Evolutionary conservation across 2,113 vertebrate species (phyloP), one percentile per base, ranked within the genome.

Genomic region (Trogon melanurus): DNA sequence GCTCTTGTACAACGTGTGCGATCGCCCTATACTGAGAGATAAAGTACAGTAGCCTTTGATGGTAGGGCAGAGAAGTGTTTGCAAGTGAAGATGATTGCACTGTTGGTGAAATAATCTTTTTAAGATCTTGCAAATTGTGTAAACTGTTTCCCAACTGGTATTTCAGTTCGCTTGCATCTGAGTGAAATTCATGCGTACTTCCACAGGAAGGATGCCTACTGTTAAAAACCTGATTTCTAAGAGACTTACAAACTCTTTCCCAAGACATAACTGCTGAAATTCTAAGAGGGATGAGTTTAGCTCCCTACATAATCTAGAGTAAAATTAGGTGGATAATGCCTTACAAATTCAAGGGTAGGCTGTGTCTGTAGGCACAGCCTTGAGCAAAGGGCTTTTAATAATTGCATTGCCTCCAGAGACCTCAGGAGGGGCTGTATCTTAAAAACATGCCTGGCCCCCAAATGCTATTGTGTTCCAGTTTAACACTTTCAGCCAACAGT

Each of bases 21-120:
- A 91, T 71, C 30, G 17, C 5, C 4, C 36, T 48, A 3, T 29
- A 36, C 10, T 0, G 0, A 66, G 65, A 71, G 13, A 50, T 47
- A 14, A 61, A 72, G 17, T 26, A 21, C 18, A 19, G 44, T 29
- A 53, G 27, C 38, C 47, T 83, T 62, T 80, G 74, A 44, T 76
- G 38, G 18, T 4, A 2, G 7, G 22, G 6, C 64, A 85, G 62
- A 54, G 32, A 73, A 71, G 34, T 14, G 4, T 83, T 92, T 85
- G 53, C 67, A 74, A 80, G n/a, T 50, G 38, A 53, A 64, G 25
- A 34, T 62, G 67, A 21, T 85, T 70, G 13, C 26, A 64, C 7
- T 25, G 21, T 20, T 79, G n/a, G 41, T 56, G 44, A 85, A 73
- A 70, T 70, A 47, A 9, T 13, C 20, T 27, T 94, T 71, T 72